Percentiles rank a stretch among this genome's conserved stretches.
phyloP scores from a whole-genome alignment of 2,797 vertebrate species.

The Rhinatrema bivittatum region DNA sequence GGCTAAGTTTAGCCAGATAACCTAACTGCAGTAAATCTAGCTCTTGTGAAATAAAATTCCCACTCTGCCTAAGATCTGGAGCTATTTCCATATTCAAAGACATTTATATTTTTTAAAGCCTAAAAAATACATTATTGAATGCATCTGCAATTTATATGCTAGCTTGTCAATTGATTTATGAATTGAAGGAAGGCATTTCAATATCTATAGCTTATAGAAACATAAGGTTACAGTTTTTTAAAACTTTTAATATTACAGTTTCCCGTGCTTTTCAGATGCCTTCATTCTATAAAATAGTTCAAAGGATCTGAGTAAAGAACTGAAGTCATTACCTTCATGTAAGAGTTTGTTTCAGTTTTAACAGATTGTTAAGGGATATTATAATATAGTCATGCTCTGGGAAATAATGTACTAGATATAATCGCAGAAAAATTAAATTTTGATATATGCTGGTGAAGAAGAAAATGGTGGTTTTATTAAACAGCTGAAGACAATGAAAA shows the following conservation, averaged over 20 bases:
- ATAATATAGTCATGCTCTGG: conserved; percentile 36
- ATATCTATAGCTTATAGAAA: background rate
- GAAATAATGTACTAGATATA: conserved; percentile 48
- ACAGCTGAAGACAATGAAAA: conserved; percentile 18
- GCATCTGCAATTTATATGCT: no score
- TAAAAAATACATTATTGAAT: no score
- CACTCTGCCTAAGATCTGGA: no score
- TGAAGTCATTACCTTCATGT: conserved; percentile 27
- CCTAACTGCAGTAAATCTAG: no score
- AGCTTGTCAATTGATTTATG: background rate
- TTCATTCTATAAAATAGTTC: background rate
- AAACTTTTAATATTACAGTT: background rate
- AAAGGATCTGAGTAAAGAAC: conserved; percentile 18
- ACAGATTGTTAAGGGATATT: conserved; percentile 57
- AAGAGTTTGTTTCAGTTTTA: conserved; percentile 43
- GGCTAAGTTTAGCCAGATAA: no score
- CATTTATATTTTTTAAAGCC: no score
- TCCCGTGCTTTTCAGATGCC: conserved; percentile 1
- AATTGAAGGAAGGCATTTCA: background rate
- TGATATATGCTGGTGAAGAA: conserved; percentile 37
- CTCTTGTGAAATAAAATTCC: no score
- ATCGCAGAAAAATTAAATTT: conserved; percentile 30
- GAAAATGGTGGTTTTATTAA: conserved; percentile 29
- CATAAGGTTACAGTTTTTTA: conserved; percentile 1
- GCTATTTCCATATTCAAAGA: no score